Percentiles rank a stretch among this genome's conserved stretches.
phyloP scores from a whole-genome alignment of 1,140 invertebrate species.

The Heliothis virescens region DNA sequence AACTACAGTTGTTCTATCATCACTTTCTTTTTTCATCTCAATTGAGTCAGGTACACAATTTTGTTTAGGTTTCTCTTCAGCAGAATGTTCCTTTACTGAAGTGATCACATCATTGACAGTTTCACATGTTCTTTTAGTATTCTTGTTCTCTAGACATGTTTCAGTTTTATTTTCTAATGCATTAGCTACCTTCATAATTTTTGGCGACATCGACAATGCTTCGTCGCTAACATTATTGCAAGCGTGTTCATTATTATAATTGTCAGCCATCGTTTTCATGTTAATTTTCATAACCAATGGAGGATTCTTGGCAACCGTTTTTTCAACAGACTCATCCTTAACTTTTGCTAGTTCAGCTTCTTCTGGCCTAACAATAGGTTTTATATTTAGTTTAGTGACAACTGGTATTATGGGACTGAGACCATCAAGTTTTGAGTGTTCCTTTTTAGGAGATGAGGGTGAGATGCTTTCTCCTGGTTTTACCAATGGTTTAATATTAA shows the following conservation, averaged over 20 bases:
- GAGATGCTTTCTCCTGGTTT: constrained; percentile 69
- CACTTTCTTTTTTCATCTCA: constrained; percentile 45
- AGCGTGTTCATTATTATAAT: constrained; percentile 59
- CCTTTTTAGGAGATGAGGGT: constrained; percentile 72
- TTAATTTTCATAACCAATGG: constrained; percentile 83
- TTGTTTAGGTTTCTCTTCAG: constrained; percentile 53
- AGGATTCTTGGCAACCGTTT: constrained; percentile 68
- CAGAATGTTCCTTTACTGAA: constrained; percentile 6
- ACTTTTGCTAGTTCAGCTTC: constrained; percentile 57
- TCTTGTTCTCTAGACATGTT: constrained; percentile 16
- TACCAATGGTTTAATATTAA: constrained; percentile 76
- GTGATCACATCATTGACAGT: constrained; percentile 14
- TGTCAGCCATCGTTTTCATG: constrained; percentile 72
- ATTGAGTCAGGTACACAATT: constrained; percentile 58
- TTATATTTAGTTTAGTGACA: constrained; percentile 61
- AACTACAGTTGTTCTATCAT: constrained; percentile 20
- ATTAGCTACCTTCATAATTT: constrained; percentile 42
- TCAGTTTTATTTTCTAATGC: constrained; percentile 32
- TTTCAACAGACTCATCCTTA: constrained; percentile 66
- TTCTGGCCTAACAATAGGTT: constrained; percentile 57
- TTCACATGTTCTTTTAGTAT: constrained; percentile 25
- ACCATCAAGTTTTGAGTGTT: constrained; percentile 59
- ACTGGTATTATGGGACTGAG: constrained; percentile 61
- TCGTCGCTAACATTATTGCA: constrained; percentile 48
- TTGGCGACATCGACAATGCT: constrained; percentile 36